Evolutionary conservation across 2,113 vertebrate genomes (phyloP), one percentile per base, ranked within the genome.

Genomic region (Urocolius indicus): DNA sequence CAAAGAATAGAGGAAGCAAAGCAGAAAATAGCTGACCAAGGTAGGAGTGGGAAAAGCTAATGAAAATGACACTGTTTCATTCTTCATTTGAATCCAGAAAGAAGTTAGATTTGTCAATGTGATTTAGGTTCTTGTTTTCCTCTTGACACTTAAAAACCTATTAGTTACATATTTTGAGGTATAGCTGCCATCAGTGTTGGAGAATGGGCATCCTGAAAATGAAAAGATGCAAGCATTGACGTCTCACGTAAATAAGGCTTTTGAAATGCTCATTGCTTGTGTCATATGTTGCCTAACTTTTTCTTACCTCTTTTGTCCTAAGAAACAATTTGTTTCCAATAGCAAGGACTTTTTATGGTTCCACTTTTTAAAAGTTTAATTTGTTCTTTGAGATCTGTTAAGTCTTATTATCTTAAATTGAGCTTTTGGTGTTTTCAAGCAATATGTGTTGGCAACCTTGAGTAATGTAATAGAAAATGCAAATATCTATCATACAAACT

Each of bases 1-100:
- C 98, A 99, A 96, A 98, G 99, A 90, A 99, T 99, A 96, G 99
- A 99, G 95, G 99, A 99, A 87, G 99, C 99, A 88, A 99, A 99
- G 90, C 98, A 98, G 88, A 99, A 99, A 97, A 98, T 99, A 93
- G 99, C 99, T 52, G 98, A 99, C 84, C 97, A 98, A 98, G 99
- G 99, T 99, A 98, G 97, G 84, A 62, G n/a, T 91, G 59, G 46
- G 52, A 65, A 45, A 74, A 90, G 5, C 30, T 81, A 51, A 73
- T 52, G 7, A 17, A 59, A 54, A 9, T 58, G 10, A 11, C 2
- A 2, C 21, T 52, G 3, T 24, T 66, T 73, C 4, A 62, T 73
- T 43, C 24, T 51, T 73, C 72, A 34, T 36, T 88, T 68, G 51
- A 80, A 49, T 88, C 5, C 21, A 58, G 46, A 58, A 73, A 52